Percentiles rank a stretch among this genome's conserved stretches.
Evolutionary conservation across 2,888 invertebrate genomes (phyloP).

Genomic region (Pseudanteris insignis): DNA sequence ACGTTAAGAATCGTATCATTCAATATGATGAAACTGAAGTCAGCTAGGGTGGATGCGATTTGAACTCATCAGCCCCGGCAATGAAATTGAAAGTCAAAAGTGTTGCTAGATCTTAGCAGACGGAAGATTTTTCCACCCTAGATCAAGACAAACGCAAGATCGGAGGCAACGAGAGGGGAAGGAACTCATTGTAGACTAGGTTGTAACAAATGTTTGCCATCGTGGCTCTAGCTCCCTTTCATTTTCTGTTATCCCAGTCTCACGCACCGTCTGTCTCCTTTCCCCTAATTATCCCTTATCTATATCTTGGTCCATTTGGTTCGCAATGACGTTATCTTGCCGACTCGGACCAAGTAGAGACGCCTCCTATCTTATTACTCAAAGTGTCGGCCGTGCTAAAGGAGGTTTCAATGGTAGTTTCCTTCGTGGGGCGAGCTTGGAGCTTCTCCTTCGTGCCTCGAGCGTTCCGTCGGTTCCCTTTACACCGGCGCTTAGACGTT

Average conservation of each 20-base stretch:
- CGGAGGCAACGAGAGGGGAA: conserved; percentile 15
- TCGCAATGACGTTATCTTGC: conserved; percentile 65
- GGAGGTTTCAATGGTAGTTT: conserved; percentile 57
- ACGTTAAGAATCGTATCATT: too few species aligned
- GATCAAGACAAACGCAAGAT: too few species aligned
- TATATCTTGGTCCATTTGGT: conserved; percentile 66
- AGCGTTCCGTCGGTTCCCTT: conserved; percentile 23
- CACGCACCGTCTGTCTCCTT: conserved; percentile 56
- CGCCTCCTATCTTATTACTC: conserved; percentile 64
- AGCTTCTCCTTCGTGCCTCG: conserved; percentile 42
- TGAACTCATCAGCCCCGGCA: neutral
- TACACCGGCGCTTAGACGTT: conserved; percentile 53
- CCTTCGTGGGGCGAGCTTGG: conserved; percentile 44
- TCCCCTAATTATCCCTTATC: conserved; percentile 66
- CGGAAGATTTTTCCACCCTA: too few species aligned
- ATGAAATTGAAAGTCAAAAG: conserved; percentile 22
- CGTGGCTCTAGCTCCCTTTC: conserved; percentile 48
- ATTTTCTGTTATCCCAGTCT: conserved; percentile 43
- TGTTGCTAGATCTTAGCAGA: too few species aligned
- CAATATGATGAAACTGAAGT: too few species aligned
- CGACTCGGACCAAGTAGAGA: conserved; percentile 49
- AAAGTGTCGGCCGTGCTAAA: conserved; percentile 60
- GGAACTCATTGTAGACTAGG: conserved; percentile 54
- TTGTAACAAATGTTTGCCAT: conserved; percentile 62
- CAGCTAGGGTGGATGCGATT: too few species aligned